A percentile compares a stretch with the other conserved stretches of the same genome.
Conservation (phyloP, 2,113 vertebrate species). For the Scomber scombrus region DNA sequence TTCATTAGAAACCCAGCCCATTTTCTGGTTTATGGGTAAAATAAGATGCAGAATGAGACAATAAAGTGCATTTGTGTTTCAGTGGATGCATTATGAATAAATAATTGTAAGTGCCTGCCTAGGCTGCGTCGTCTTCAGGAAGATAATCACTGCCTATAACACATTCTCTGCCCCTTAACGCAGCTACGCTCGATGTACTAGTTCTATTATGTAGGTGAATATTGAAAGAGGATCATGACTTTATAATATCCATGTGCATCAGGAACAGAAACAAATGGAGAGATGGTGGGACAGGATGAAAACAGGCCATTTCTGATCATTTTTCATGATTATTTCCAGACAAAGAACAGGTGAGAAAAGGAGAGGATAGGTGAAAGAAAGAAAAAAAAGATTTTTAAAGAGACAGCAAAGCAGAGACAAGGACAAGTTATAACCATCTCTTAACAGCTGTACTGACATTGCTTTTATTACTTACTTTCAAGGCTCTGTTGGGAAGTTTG, state of each 20-base stretch:
- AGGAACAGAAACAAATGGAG: constrained; percentile 47
- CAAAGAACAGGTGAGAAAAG: constrained; percentile 1
- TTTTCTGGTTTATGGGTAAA: constrained; percentile 92
- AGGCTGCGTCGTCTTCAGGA: constrained; percentile 77
- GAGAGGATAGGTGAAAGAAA: neutral
- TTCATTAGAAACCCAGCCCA: constrained; percentile 92
- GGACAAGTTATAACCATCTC: constrained; percentile 10
- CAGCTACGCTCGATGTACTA: constrained; percentile 66
- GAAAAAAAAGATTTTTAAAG: neutral
- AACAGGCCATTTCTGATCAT: constrained; percentile 27
- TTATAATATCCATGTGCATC: constrained; percentile 77
- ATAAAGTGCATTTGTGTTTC: constrained; percentile 95
- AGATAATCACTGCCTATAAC: constrained; percentile 84
- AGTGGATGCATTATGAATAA: constrained; percentile 91
- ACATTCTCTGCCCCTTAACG: constrained; percentile 67
- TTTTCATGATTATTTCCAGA: constrained; percentile 35
- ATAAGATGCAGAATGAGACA: constrained; percentile 92
- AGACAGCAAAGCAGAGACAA: neutral
- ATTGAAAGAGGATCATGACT: constrained; percentile 82
- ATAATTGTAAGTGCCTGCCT: constrained; percentile 90
- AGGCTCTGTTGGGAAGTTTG: neutral
- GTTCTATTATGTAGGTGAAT: constrained; percentile 77
- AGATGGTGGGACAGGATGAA: constrained; percentile 27
- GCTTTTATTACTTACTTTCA: constrained; percentile 7
- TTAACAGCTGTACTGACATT: constrained; percentile 19